phyloP scores from a whole-genome alignment of 2,888 invertebrate genomes.

The Sarcophaga variegata region DNA sequence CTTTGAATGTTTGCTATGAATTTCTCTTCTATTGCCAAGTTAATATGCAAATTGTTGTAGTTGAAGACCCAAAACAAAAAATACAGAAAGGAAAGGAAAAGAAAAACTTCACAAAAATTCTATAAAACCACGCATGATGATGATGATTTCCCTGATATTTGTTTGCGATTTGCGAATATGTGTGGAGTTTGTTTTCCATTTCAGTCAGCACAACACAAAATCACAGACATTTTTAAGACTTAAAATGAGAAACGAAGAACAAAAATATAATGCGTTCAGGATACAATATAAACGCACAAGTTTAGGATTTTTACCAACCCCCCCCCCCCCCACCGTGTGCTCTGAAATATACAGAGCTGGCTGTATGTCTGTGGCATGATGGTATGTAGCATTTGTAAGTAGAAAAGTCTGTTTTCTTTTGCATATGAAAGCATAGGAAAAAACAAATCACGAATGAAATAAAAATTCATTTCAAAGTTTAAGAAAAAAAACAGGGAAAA shows the following conservation, averaged over 20 bases:
- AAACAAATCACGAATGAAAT: constrained; percentile 9
- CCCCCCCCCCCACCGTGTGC: neutral
- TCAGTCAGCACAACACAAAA: constrained; percentile 16
- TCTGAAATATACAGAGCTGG: neutral
- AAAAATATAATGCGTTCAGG: neutral
- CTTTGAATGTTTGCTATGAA: constrained; percentile 45
- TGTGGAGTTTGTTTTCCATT: constrained; percentile 39
- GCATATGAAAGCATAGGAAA: neutral
- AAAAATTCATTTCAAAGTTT: constrained; percentile 60
- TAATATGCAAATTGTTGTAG: constrained; percentile 58
- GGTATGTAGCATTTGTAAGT: neutral
- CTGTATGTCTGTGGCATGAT: neutral
- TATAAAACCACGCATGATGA: constrained; percentile 62
- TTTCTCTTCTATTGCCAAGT: constrained; percentile 52
- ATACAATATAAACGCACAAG: neutral
- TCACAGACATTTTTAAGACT: constrained; percentile 57
- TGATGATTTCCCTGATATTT: constrained; percentile 34
- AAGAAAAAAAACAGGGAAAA: neutral
- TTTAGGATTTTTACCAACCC: neutral
- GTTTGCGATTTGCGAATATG: constrained; percentile 10
- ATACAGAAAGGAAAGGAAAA: neutral
- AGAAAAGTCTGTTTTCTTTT: neutral
- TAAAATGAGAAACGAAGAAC: neutral
- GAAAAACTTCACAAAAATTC: constrained; percentile 55
- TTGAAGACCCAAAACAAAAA: neutral